Base-by-base conservation (phyloP, 1,140 invertebrate species). In the Drosophila nasuta region DNA sequence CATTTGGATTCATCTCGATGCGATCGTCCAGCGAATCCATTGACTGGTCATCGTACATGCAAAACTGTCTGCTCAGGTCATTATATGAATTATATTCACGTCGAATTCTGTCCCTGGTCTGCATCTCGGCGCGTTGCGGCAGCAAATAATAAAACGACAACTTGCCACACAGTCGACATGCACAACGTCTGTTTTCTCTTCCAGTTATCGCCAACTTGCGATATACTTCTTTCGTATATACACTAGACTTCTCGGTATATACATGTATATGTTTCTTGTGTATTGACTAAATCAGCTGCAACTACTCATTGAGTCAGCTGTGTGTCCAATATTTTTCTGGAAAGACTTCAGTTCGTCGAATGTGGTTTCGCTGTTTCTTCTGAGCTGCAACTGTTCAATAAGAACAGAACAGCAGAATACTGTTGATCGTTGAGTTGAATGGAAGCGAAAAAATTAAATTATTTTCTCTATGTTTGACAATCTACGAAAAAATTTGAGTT, bases 11-110 rank as follows among this genome's bases (percentile, higher is more conserved):
- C 73, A 89, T 88, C 5, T 75, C 66, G 15, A 69, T 46, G 20
- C 60, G 76, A 45, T 80, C 68, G 54, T 75, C 63, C n/a, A 87
- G 54, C 8, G 83, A 83, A 10, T 87, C 83, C 52, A 87, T 28
- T 8, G 83, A 87, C 41, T 69, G 77, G 1, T 75, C 81, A 33
- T 75, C 77, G 13, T 78, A 88, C 59, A 80, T 41, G 5, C 83
- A 51, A 48, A 80, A 88, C n/a, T 69, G 63, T 41, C 75, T 62
- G 45, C 63, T 77, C n/a, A 87, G 69, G 54, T 87, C 83, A 73
- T 75, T 71, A 25, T 67, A 88, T n/a, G 83, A 87, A 46, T 66
- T 83, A 17, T 77, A 87, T 70, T 87, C 69, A 52, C 80, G 73
- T 33, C 76, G 10, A 49, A 78, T 46, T 49, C 65, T 60, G 30